phyloP scores from a whole-genome alignment of 2,888 invertebrate species.

The Pristionchus entomophagus region DNA sequence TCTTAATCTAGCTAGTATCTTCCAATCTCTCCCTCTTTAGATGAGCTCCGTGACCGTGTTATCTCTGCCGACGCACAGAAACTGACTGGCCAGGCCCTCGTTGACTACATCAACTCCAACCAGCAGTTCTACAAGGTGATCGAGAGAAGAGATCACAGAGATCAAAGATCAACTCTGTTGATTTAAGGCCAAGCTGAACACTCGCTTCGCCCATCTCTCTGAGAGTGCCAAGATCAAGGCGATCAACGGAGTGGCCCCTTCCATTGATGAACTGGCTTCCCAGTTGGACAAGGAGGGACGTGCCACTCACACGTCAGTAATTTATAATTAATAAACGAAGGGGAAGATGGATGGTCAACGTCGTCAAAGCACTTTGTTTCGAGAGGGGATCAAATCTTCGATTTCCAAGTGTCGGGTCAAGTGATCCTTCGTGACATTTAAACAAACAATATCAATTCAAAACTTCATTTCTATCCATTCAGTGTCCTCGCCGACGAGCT shows the following conservation, averaged over 20 bases:
- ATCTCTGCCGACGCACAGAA: conserved; percentile 16
- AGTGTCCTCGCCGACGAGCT: conserved; percentile 49
- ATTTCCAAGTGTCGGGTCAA: too few species aligned
- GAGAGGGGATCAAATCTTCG: too few species aligned
- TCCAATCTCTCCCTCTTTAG: neutral
- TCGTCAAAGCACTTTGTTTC: too few species aligned
- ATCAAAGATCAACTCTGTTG: neutral
- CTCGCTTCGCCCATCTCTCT: conserved; percentile 56
- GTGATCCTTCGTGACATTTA: neutral
- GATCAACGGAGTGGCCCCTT: conserved; percentile 54
- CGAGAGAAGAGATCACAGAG: neutral
- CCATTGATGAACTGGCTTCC: neutral
- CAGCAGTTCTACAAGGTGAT: conserved; percentile 55
- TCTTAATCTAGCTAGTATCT: too few species aligned
- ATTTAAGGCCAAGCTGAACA: conserved; percentile 53
- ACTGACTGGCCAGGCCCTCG: conserved; percentile 60
- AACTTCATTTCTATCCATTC: neutral
- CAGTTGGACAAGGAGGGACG: conserved; percentile 33
- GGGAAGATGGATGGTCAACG: neutral
- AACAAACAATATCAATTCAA: too few species aligned
- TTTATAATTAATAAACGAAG: neutral
- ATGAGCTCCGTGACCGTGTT: neutral
- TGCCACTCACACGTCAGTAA: conserved; percentile 1
- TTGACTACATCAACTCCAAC: conserved; percentile 61
- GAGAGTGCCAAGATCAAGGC: conserved; percentile 55